Conservation (phyloP, 92 coral and sea anemone species). For the Zoanthus gigantus region DNA sequence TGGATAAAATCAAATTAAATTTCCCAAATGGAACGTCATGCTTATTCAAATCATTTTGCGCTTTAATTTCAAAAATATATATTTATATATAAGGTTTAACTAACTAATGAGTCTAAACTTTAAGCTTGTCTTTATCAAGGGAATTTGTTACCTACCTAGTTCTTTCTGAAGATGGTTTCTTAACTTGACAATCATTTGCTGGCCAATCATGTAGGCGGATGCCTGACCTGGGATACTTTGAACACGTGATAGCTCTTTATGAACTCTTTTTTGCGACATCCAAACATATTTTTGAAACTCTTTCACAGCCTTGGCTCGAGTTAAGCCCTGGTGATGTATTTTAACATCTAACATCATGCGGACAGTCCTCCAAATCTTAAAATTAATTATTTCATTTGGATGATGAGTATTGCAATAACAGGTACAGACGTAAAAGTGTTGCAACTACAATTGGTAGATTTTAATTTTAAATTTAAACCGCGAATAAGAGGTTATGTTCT, state of each 20-base stretch:
- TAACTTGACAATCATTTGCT: slow-evolving; percentile 69
- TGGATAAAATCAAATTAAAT: too few relatives aligned
- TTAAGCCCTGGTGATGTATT: slow-evolving; percentile 75
- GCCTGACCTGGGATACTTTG: slow-evolving; percentile 91
- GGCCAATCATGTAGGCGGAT: slow-evolving; percentile 70
- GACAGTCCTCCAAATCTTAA: slow-evolving; percentile 79
- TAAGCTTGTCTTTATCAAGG: too few relatives aligned
- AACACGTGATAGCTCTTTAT: slow-evolving; percentile 80
- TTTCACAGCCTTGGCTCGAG: slow-evolving; percentile 67
- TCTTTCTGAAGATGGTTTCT: slow-evolving; percentile 22
- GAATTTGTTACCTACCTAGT: background rate
- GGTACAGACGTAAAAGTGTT: background rate
- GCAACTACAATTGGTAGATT: too few relatives aligned
- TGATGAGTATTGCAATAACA: background rate
- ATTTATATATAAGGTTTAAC: too few relatives aligned
- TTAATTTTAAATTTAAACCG: too few relatives aligned
- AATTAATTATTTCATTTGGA: background rate
- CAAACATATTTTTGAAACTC: slow-evolving; percentile 74
- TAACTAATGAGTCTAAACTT: too few relatives aligned
- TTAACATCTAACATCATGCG: slow-evolving; percentile 71
- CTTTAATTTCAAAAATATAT: too few relatives aligned
- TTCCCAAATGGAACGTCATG: background rate
- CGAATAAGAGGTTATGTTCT: too few relatives aligned
- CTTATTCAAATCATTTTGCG: background rate
- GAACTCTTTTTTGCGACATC: slow-evolving; percentile 74